Evolutionary conservation across 2,113 vertebrate genomes (phyloP).

Genomic region (Gymnarchus niloticus): DNA sequence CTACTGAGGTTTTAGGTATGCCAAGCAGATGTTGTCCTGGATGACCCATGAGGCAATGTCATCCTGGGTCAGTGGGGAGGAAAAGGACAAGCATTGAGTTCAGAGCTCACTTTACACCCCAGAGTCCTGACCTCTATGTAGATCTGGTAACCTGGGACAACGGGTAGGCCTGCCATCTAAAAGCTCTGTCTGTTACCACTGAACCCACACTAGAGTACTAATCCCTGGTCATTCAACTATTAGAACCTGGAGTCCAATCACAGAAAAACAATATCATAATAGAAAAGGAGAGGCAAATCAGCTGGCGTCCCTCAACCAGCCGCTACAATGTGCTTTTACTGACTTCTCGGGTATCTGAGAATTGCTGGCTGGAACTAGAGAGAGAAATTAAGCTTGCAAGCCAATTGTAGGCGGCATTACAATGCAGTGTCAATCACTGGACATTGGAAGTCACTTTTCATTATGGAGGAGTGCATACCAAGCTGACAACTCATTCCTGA

Average conservation of each 20-base stretch:
- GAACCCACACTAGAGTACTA: not conserved
- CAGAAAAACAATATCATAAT: not conserved
- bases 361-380: not conserved
- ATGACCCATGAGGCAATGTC: not conserved
- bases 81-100: not conserved
- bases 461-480: not conserved
- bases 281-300: not conserved
- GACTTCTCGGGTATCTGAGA: not conserved
- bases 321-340: not conserved
- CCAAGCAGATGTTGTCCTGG: constrained; percentile 1
- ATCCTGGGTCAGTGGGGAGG: not conserved
- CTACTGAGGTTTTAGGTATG: not conserved
- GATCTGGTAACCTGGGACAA: not conserved
- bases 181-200: not conserved
- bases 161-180: not conserved
- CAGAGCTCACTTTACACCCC: not conserved
- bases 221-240: not conserved
- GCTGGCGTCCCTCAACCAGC: not conserved
- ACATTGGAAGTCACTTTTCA: not conserved
- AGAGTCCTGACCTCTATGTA: not conserved
- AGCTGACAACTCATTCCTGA: not conserved
- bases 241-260: not conserved
- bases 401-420: not conserved
- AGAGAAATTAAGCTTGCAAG: not conserved
- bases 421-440: not conserved